phyloP scores from a whole-genome alignment of 2,797 vertebrate species.

The Girardinus metallicus region DNA sequence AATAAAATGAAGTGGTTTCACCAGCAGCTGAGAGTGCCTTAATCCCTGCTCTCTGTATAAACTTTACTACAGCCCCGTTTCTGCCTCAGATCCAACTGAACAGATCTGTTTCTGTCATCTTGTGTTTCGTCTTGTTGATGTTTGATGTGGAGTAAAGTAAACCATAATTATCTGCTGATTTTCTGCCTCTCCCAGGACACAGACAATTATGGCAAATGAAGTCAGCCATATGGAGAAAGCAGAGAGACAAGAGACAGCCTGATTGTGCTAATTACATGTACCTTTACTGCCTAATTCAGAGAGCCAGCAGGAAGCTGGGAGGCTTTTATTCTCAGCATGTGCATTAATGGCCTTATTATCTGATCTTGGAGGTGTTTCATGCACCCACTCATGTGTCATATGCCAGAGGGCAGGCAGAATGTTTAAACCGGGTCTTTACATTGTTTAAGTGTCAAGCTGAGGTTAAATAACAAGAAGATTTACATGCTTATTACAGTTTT shows the following conservation, averaged over 20 bases:
- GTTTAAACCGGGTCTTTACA: conserved; percentile 38
- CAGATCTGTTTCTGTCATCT: conserved; percentile 22
- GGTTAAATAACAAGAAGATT: background rate
- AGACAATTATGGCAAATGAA: conserved; percentile 66
- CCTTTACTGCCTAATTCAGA: conserved; percentile 59
- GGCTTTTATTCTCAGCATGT: conserved; percentile 68
- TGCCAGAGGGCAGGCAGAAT: conserved; percentile 19
- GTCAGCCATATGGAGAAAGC: conserved; percentile 67
- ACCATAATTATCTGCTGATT: conserved; percentile 60
- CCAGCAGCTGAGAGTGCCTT: conserved; percentile 27
- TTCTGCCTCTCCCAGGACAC: conserved; percentile 55
- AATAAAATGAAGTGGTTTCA: conserved; percentile 39
- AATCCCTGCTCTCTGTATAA: conserved; percentile 49
- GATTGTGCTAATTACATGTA: conserved; percentile 70
- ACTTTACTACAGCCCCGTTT: conserved; percentile 31
- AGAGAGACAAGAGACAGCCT: conserved; percentile 61
- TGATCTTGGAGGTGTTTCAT: conserved; percentile 46
- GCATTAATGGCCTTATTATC: conserved; percentile 69
- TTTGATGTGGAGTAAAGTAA: conserved; percentile 68
- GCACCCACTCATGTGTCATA: conserved; percentile 47
- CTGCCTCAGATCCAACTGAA: conserved; percentile 29
- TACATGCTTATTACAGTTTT: background rate
- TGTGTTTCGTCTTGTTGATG: conserved; percentile 51
- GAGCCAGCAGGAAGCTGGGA: conserved; percentile 45
- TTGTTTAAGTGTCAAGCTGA: conserved; percentile 19